Base-by-base conservation (phyloP, 2,797 vertebrate genomes). In the Agapornis canus region DNA sequence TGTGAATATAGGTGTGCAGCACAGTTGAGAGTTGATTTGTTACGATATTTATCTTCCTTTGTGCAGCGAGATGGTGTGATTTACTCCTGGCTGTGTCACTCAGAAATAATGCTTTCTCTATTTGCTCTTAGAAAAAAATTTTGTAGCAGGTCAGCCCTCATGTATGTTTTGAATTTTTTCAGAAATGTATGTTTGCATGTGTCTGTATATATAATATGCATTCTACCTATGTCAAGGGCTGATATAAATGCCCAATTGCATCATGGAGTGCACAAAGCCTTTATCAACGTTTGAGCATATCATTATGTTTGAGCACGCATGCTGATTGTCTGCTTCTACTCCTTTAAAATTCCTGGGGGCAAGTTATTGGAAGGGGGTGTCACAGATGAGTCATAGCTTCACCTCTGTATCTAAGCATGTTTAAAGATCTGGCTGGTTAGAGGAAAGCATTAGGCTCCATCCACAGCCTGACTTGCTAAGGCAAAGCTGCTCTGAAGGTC, bases 91-190 rank as follows among this genome's bases (percentile, higher is more conserved):
- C 57, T 72, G 22, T 51, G n/a, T 76, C n/a, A 66, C 29, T 80
- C 79, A 54, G 49, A 47, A 88, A 23, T 79, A 81, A 85, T 51
- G 27, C 35, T 95, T 90, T 69, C 80, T 92, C 76, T 92, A 9
- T 69, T 70, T 77, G 52, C 45, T 87, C 40, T 78, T 76, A 39
- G 56, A 93, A 86, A 72, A 70, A 92, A 87, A 89, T 94, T 86
- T 86, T 40, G 6, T 63, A 76, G 31, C 51, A 49, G 61, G 40
- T 86, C 72, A 86, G 25, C 16, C 25, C n/a, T 54, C n/a, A 23
- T 70, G 22, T 39, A 56, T 54, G 45, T 80, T 87, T 83, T 6
- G 6, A 59, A 32, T 68, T 0, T 0, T 82, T 91, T 85, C 69
- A 85, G 56, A 69, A 76, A 39, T 26, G 10, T 20, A 3, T 43